Conservation (phyloP, 1,140 invertebrate species). For the Macrobrachium rosenbergii region DNA sequence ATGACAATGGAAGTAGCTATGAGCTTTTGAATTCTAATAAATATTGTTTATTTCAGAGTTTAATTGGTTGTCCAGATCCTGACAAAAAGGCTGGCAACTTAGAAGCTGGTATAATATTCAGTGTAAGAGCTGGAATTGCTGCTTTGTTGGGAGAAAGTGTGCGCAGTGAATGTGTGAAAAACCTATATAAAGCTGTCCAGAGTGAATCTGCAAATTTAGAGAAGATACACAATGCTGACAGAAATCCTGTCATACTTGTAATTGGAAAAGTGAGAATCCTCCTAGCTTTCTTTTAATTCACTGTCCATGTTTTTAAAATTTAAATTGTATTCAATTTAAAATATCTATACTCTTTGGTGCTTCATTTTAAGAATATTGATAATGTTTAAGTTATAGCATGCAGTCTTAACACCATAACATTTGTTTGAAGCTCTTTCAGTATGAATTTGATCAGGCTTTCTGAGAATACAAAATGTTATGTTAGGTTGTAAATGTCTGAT, state of each 20-base stretch:
- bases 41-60: conserved; percentile 6
- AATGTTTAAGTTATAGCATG: neutral
- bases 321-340: too few relatives aligned
- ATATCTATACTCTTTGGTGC: too few relatives aligned
- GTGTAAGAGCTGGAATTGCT: conserved; percentile 35
- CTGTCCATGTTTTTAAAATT: too few relatives aligned
- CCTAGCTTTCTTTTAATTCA: neutral
- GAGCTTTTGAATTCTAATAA: neutral
- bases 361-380: too few relatives aligned
- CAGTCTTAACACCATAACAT: neutral
- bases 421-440: neutral
- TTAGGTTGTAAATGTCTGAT: neutral
- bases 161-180: conserved; percentile 35
- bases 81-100: neutral
- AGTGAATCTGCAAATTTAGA: conserved; percentile 10
- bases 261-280: conserved; percentile 68
- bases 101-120: neutral
- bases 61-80: conserved; percentile 32
- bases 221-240: conserved; percentile 29
- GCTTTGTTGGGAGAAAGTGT: conserved; percentile 3
- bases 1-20: too few relatives aligned
- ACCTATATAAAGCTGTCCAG: conserved; percentile 41
- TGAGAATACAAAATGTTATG: neutral
- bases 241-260: conserved; percentile 68
- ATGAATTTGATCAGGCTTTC: neutral